phyloP scores from a whole-genome alignment of 2,113 vertebrate species.

The Notiomystis cincta region DNA sequence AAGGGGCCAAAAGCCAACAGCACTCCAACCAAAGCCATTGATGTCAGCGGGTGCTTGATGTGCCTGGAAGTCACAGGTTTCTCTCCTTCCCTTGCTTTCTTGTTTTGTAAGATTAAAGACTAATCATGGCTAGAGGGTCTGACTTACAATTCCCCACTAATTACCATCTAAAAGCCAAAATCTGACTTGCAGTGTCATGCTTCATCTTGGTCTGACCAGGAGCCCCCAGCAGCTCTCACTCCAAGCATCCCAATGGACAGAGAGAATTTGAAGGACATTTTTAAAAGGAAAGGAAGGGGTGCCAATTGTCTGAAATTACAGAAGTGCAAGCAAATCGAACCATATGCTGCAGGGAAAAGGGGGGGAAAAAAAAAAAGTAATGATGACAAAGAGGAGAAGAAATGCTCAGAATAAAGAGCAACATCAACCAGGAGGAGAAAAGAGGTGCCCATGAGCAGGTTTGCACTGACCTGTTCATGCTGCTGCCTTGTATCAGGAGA shows the following conservation, averaged over 20 bases:
- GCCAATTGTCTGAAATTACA: background rate
- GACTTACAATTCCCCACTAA: background rate
- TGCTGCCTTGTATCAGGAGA: background rate
- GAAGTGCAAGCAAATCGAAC: background rate
- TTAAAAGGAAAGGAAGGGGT: background rate
- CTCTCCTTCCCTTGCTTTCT: background rate
- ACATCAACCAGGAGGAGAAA: background rate
- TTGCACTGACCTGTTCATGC: background rate
- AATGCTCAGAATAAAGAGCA: background rate
- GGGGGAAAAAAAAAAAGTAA: fast-evolving
- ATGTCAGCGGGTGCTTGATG: background rate
- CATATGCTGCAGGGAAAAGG: background rate
- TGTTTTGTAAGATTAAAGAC: background rate
- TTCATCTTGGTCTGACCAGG: background rate
- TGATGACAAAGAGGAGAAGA: background rate
- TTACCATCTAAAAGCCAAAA: background rate
- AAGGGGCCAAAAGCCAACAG: background rate
- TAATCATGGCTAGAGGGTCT: background rate
- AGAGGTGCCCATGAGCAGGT: background rate
- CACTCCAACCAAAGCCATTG: background rate
- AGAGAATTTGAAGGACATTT: background rate
- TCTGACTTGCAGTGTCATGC: fast-evolving
- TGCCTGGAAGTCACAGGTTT: background rate
- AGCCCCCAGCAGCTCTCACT: background rate
- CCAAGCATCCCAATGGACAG: background rate